phyloP scores from a whole-genome alignment of 2,888 invertebrate species.

The Diarsia dahlii region DNA sequence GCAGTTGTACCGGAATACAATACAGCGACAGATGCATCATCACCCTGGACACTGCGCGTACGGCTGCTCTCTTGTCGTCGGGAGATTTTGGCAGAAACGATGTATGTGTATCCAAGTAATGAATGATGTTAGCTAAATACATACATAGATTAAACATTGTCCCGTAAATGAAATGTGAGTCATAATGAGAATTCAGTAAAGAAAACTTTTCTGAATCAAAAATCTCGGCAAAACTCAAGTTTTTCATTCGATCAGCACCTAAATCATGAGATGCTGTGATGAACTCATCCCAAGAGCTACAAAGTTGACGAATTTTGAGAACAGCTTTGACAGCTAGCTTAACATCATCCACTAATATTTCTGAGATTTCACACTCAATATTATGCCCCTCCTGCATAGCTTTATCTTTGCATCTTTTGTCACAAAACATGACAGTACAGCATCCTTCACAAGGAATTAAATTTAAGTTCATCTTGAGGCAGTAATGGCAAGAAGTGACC shows the following conservation, averaged over 20 bases:
- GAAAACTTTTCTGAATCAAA: conserved; percentile 47
- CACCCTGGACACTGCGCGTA: conserved; percentile 39
- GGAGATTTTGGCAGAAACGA: conserved; percentile 37
- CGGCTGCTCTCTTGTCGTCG: conserved; percentile 32
- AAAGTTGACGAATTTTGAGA: conserved; percentile 48
- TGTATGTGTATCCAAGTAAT: conserved; percentile 39
- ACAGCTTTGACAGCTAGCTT: conserved; percentile 18
- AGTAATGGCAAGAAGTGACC: conserved; percentile 31
- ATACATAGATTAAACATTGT: conserved; percentile 29
- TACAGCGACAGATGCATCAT: conserved; percentile 43
- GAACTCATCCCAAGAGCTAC: conserved; percentile 55
- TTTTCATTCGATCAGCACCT: conserved; percentile 30
- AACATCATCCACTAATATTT: neutral
- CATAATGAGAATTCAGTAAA: conserved; percentile 34
- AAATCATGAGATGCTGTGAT: conserved; percentile 43
- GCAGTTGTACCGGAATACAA: conserved; percentile 35
- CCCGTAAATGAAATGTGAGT: conserved; percentile 39
- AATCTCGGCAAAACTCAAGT: conserved; percentile 28
- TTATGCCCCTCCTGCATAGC: conserved; percentile 42
- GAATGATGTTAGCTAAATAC: conserved; percentile 33
- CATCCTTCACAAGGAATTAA: conserved; percentile 48
- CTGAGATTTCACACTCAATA: conserved; percentile 38
- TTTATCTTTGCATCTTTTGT: conserved; percentile 33
- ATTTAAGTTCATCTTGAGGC: conserved; percentile 41
- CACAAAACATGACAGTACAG: conserved; percentile 40